Conservation (phyloP, 1,140 invertebrate genomes). For the Drosophila tropicalis region DNA sequence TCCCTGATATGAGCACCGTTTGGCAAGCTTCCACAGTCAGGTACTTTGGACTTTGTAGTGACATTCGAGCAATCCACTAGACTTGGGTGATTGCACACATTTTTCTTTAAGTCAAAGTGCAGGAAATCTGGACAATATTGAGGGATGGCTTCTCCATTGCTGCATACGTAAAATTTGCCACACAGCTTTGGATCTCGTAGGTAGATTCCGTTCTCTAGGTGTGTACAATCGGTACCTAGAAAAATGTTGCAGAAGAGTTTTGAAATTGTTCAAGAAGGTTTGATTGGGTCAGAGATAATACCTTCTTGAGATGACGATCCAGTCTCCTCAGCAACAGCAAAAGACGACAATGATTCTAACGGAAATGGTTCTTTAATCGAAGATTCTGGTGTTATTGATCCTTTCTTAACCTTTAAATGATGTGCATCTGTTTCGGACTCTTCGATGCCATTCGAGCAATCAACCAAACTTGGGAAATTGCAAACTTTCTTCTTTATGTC, state of each 20-base stretch:
- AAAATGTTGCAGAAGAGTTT: background rate
- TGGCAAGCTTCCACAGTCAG: constrained; percentile 27
- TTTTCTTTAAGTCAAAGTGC: constrained; percentile 51
- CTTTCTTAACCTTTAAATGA: background rate
- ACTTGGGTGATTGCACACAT: constrained; percentile 56
- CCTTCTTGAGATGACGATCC: no score
- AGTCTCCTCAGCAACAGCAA: no score
- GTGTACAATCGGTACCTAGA: constrained; percentile 11
- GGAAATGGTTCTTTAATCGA: no score
- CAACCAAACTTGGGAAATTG: constrained; percentile 54
- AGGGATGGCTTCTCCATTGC: constrained; percentile 34
- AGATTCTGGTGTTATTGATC: background rate
- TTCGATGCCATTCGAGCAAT: constrained; percentile 28
- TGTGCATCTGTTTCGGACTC: background rate
- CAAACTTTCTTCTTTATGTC: constrained; percentile 58
- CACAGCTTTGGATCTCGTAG: constrained; percentile 38
- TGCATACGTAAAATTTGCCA: constrained; percentile 51
- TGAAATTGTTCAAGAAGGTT: background rate
- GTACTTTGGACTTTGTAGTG: background rate
- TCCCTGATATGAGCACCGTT: constrained; percentile 50
- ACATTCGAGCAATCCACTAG: constrained; percentile 48
- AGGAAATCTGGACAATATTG: constrained; percentile 44
- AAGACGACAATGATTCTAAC: no score
- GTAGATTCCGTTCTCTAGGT: constrained; percentile 42
- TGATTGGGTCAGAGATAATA: background rate